Percentiles rank a stretch among this genome's conserved stretches.
Evolutionary conservation across 2,113 vertebrate species (phyloP).

Genomic region (Willisornis vidua): DNA sequence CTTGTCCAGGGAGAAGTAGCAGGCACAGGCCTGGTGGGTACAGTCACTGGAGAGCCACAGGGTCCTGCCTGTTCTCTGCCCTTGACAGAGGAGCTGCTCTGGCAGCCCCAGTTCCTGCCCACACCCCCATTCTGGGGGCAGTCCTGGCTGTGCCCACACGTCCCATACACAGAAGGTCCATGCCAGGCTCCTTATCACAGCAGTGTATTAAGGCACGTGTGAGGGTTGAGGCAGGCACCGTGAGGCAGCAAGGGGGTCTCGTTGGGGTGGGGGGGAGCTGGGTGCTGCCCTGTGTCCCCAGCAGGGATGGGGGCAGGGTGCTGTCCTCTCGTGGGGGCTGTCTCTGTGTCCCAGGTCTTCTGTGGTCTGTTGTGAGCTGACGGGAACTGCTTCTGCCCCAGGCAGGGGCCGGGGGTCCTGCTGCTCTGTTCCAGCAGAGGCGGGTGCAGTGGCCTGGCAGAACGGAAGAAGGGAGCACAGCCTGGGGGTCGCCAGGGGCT

Average conservation of each 20-base stretch:
- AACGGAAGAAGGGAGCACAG: not conserved
- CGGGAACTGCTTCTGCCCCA: fast-evolving
- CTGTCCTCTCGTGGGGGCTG: not conserved
- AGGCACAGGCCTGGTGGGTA: not conserved
- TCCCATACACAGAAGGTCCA: not conserved
- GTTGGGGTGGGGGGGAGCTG: fast-evolving
- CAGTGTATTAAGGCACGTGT: not conserved
- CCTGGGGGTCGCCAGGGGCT: not conserved
- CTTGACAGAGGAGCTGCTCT: not conserved
- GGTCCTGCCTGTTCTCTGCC: not conserved
- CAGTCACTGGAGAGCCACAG: not conserved
- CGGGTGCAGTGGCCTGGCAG: not conserved
- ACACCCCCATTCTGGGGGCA: not conserved
- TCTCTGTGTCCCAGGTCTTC: not conserved
- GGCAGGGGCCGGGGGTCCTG: not conserved
- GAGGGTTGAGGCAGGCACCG: fast-evolving
- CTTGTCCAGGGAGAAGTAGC: not conserved
- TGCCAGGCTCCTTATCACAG: not conserved
- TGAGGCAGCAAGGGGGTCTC: not conserved
- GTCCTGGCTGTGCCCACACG: not conserved
- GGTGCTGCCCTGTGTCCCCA: not conserved
- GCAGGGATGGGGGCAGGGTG: not conserved
- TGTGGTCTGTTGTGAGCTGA: not conserved
- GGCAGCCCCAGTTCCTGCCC: not conserved
- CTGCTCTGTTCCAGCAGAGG: not conserved